Conservation (phyloP, 2,113 vertebrate species). For the Taxidea taxus region DNA sequence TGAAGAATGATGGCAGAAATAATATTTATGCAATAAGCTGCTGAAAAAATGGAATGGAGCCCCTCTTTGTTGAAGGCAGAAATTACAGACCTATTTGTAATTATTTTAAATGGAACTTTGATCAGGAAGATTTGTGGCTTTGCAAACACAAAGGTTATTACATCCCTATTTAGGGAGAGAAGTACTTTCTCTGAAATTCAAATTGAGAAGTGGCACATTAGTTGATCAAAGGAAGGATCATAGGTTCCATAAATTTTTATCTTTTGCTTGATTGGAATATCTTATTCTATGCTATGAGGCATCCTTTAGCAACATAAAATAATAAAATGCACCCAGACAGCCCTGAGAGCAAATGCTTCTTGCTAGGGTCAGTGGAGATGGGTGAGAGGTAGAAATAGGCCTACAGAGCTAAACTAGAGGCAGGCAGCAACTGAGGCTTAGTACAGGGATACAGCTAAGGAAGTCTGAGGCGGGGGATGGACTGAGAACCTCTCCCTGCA, state of each 20-base stretch:
- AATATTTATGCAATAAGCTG: constrained; percentile 78
- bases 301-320: not conserved
- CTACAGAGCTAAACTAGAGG: not conserved
- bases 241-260: not conserved
- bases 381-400: not conserved
- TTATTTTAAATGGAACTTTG: constrained; percentile 10
- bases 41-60: constrained; percentile 60
- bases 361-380: not conserved
- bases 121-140: constrained; percentile 64
- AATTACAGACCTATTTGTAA: constrained; percentile 74
- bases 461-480: no score
- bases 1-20: constrained; percentile 76
- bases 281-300: not conserved
- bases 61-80: constrained; percentile 58
- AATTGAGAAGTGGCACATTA: not conserved
- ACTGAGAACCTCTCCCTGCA: not conserved
- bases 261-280: not conserved
- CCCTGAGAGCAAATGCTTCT: not conserved
- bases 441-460: not conserved
- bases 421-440: not conserved
- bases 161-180: not conserved
- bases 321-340: not conserved
- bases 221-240: not conserved
- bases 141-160: constrained; percentile 70
- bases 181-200: constrained; percentile 31